These are phyloP conservation scores for Machimus atricapillus DNA, from an alignment of 2,888 invertebrate species.

Conservation along the genomic window DNA sequence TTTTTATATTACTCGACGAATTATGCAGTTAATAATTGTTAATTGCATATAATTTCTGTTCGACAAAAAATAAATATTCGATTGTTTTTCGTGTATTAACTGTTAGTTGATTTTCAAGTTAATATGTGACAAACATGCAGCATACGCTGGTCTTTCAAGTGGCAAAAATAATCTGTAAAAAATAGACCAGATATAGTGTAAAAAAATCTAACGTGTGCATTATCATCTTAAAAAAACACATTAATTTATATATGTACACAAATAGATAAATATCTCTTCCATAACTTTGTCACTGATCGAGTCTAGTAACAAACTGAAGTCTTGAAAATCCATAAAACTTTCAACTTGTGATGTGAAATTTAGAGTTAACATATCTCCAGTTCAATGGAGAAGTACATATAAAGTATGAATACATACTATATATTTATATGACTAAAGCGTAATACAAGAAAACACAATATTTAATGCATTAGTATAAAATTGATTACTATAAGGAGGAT, in stretches of 20 bases:
- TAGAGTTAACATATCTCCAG: slow-evolving; percentile 63
- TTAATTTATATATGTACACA: background rate
- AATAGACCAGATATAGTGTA: background rate
- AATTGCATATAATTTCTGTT: background rate
- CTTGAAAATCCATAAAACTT: slow-evolving; percentile 49
- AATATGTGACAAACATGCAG: background rate
- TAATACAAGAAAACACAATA: slow-evolving; percentile 37
- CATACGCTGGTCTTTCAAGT: background rate
- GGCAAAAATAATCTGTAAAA: background rate
- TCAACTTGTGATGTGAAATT: slow-evolving; percentile 63
- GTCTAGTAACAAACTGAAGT: slow-evolving; percentile 26
- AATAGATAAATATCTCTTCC: slow-evolving; percentile 22
- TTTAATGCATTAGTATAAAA: slow-evolving; percentile 23
- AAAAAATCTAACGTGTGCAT: background rate
- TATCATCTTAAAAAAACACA: background rate
- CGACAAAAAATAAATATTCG: background rate
- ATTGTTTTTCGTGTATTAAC: background rate
- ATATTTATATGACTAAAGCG: slow-evolving; percentile 36
- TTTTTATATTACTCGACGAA: slow-evolving; percentile 23
- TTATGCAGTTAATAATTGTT: background rate
- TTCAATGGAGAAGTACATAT: slow-evolving; percentile 56
- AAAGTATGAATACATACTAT: slow-evolving; percentile 43
- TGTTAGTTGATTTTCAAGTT: slow-evolving; percentile 6
- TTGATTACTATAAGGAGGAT: slow-evolving; percentile 42
- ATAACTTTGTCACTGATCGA: slow-evolving; percentile 17